These are phyloP conservation scores for Lasiommata megera DNA, from an alignment of 2,888 invertebrate genomes.

Conservation along the genomic window DNA sequence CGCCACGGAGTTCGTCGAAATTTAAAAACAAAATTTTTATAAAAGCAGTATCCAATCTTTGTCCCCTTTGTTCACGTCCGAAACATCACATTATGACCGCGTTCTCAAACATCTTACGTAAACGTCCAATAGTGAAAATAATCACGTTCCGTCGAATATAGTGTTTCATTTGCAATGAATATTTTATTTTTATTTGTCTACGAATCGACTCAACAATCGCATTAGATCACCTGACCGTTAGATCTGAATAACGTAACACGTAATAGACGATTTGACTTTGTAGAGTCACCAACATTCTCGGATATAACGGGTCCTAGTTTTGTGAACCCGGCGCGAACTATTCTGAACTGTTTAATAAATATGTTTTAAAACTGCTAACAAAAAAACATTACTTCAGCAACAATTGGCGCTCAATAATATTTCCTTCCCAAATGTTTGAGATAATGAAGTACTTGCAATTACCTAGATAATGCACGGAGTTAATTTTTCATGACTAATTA, in stretches of 20 bases:
- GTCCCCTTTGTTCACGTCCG: not conserved
- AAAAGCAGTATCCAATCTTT: not conserved
- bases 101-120: slow-evolving; percentile 1
- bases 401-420: too few relatives aligned
- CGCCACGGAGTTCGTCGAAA: too few relatives aligned
- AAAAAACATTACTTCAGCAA: too few relatives aligned
- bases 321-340: too few relatives aligned
- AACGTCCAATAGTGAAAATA: slow-evolving; percentile 3
- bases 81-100: slow-evolving; percentile 1
- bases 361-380: too few relatives aligned
- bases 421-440: too few relatives aligned
- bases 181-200: slow-evolving; percentile 4
- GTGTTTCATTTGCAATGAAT: slow-evolving; percentile 10
- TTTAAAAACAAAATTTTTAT: not conserved
- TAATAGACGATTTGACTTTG: not conserved
- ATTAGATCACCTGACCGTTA: slow-evolving; percentile 4
- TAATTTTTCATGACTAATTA: too few relatives aligned
- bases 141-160: slow-evolving; percentile 2
- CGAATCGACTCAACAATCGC: not conserved
- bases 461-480: too few relatives aligned
- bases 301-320: too few relatives aligned
- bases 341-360: too few relatives aligned
- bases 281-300: not conserved
- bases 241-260: slow-evolving; percentile 7
- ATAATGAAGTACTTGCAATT: too few relatives aligned